Conservation (phyloP, 2,888 invertebrate species). For the Cremastobaeus sp. region DNA sequence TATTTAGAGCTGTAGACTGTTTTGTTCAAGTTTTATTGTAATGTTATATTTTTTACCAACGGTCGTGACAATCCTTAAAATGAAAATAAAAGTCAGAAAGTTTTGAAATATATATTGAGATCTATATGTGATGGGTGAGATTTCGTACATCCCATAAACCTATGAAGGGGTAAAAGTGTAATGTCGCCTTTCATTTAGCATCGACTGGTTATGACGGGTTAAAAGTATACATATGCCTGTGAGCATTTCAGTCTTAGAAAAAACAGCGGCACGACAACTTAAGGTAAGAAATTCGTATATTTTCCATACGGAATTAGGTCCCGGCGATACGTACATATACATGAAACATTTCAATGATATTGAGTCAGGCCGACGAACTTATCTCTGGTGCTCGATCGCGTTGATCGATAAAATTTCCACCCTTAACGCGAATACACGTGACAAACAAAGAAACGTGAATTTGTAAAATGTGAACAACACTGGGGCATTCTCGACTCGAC, state of each 20-base stretch:
- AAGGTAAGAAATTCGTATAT: conserved; percentile 36
- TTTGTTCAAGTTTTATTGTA: too few relatives aligned
- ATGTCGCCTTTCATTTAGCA: too few relatives aligned
- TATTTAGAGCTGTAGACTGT: too few relatives aligned
- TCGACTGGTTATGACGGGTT: too few relatives aligned
- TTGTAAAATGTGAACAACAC: conserved; percentile 50
- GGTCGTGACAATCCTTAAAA: too few relatives aligned
- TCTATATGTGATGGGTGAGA: too few relatives aligned
- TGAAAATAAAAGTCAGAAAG: too few relatives aligned
- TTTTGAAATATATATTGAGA: too few relatives aligned
- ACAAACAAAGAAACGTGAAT: conserved; percentile 54
- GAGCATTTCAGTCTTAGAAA: conserved; percentile 57
- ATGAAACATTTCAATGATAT: conserved; percentile 58
- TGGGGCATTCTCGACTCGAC: conserved; percentile 16
- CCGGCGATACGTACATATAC: conserved; percentile 59
- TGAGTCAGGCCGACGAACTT: conserved; percentile 57
- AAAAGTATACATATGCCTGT: conserved; percentile 52
- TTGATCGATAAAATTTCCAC: conserved; percentile 40
- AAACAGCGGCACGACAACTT: conserved; percentile 22
- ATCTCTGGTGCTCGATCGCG: conserved; percentile 29
- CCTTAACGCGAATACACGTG: conserved; percentile 44
- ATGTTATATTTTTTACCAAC: too few relatives aligned
- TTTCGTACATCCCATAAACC: too few relatives aligned
- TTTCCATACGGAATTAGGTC: conserved; percentile 45
- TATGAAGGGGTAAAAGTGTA: too few relatives aligned